Percentiles rank a stretch among this genome's conserved stretches.
Evolutionary conservation across 2,797 vertebrate species (phyloP).

Genomic region (Chelon labrosus): DNA sequence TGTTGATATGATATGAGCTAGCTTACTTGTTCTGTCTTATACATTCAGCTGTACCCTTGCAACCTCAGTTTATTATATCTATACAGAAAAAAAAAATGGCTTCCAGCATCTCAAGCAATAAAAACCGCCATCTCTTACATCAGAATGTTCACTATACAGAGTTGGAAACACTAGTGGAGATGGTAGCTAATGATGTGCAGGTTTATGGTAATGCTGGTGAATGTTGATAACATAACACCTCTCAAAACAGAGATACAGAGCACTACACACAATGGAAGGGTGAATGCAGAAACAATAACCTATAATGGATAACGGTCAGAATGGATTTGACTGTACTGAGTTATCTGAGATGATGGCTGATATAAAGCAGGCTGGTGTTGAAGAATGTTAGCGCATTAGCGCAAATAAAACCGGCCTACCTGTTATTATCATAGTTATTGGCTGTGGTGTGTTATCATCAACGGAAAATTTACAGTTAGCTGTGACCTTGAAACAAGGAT

Average conservation of each 20-base stretch:
- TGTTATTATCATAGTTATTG: constrained; percentile 28
- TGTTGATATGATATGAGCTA: too few relatives aligned
- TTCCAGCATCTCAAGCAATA: constrained; percentile 7
- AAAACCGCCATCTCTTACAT: neutral
- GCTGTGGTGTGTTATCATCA: constrained; percentile 26
- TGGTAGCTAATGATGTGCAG: constrained; percentile 10
- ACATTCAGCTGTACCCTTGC: neutral
- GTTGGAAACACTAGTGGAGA: constrained; percentile 2
- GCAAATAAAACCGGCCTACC: constrained; percentile 11
- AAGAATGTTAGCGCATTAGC: neutral
- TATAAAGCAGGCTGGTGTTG: constrained; percentile 17
- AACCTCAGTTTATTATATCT: neutral
- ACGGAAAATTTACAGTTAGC: constrained; percentile 17
- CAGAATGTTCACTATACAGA: neutral
- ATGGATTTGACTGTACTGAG: constrained; percentile 13
- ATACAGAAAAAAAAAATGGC: neutral
- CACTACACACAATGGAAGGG: constrained; percentile 6
- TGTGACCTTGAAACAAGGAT: constrained; percentile 44
- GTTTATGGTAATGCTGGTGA: constrained; percentile 12
- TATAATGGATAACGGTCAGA: neutral
- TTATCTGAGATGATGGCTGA: constrained; percentile 26
- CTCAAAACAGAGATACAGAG: constrained; percentile 5
- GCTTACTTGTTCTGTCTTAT: neutral
- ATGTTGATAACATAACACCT: neutral
- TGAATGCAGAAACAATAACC: constrained; percentile 22